Conservation (phyloP, 1,140 invertebrate genomes). For the Trigoniulus corallinus region DNA sequence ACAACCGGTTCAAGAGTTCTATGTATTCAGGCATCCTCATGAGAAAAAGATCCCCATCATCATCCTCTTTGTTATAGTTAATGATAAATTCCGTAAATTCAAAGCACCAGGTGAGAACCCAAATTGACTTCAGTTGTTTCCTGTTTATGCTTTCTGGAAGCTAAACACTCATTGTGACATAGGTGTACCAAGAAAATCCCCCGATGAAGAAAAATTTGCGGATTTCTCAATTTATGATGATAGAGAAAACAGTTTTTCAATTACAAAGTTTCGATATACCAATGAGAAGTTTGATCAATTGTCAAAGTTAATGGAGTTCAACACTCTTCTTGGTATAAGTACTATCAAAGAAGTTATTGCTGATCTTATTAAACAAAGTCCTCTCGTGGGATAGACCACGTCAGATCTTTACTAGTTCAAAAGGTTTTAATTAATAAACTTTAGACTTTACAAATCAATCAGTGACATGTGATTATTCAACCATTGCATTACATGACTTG, state of each 20-base stretch:
- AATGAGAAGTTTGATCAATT: conserved; percentile 26
- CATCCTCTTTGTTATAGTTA: conserved; percentile 30
- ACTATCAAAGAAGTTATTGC: conserved; percentile 23
- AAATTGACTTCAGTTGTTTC: conserved; percentile 3
- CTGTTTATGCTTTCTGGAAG: background rate
- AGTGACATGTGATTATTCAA: too few relatives aligned
- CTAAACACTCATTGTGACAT: too few relatives aligned
- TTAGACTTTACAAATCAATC: too few relatives aligned
- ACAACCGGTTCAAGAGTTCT: conserved; percentile 28
- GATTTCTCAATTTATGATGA: conserved; percentile 32
- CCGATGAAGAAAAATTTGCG: conserved; percentile 29
- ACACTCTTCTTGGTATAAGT: conserved; percentile 26
- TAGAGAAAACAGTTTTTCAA: conserved; percentile 26
- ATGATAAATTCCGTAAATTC: conserved; percentile 27
- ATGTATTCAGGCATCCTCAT: conserved; percentile 29
- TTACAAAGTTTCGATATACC: conserved; percentile 31
- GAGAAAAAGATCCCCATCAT: conserved; percentile 30
- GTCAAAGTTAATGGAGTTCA: conserved; percentile 30
- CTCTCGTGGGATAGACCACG: too few relatives aligned
- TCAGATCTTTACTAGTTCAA: too few relatives aligned
- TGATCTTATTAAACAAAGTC: too few relatives aligned
- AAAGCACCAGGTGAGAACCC: conserved; percentile 30
- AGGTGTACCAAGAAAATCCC: conserved; percentile 23
- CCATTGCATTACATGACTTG: too few relatives aligned
- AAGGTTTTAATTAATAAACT: too few relatives aligned